A percentile compares a stretch with the other conserved stretches of the same genome.
Conservation (phyloP, 92 coral and sea anemone species). For the Umimayanthus chanpuru region DNA sequence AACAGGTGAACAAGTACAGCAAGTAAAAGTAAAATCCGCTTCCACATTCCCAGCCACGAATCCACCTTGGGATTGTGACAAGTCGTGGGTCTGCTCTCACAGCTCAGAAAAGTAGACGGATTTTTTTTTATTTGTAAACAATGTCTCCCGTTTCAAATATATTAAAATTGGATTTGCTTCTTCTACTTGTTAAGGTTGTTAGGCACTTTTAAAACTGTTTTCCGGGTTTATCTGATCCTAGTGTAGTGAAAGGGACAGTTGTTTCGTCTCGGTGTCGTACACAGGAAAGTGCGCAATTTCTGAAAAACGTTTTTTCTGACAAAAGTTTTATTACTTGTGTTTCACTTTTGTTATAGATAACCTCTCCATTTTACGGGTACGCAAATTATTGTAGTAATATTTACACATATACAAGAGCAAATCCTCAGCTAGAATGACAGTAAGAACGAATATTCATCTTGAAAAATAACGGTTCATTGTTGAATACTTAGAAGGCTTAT, state of each 20-base stretch:
- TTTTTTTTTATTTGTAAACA: slow-evolving; percentile 33
- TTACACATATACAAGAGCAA: slow-evolving; percentile 39
- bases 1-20: not conserved
- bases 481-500: slow-evolving; percentile 13
- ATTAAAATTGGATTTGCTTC: slow-evolving; percentile 35
- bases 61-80: not conserved
- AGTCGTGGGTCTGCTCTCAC: not conserved
- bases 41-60: not conserved
- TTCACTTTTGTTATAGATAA: slow-evolving; percentile 5
- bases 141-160: slow-evolving; percentile 24
- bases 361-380: slow-evolving; percentile 6
- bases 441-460: slow-evolving; percentile 46
- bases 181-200: not conserved
- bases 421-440: slow-evolving; percentile 47
- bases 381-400: slow-evolving; percentile 37
- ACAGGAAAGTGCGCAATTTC: not conserved
- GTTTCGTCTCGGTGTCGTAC: not conserved
- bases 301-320: not conserved
- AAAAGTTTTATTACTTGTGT: not conserved
- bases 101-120: slow-evolving; percentile 5
- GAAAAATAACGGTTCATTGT: slow-evolving; percentile 40
- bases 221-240: not conserved
- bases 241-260: not conserved
- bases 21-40: not conserved
- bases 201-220: not conserved